These are phyloP conservation scores for Ophiothrix spiculata DNA, from an alignment of 35 echinoderm and acorn worm species.

Conservation along the genomic window DNA sequence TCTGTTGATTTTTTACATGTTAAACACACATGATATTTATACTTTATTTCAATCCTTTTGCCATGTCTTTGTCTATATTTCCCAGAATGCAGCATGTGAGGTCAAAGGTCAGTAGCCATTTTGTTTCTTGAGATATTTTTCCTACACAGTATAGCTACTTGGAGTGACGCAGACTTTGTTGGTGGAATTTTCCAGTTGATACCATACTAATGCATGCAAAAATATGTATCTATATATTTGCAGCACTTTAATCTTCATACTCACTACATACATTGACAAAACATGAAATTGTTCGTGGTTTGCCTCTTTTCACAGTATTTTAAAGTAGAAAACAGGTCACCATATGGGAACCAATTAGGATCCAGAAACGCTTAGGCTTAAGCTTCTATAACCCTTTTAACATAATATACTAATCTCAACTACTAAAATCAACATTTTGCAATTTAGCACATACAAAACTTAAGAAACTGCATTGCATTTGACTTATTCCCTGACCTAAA, in stretches of 20 bases:
- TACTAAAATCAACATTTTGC: too few relatives aligned
- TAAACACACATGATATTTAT: not conserved
- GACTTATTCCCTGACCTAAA: too few relatives aligned
- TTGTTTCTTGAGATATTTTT: slow-evolving; percentile 5
- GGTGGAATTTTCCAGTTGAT: slow-evolving; percentile 11
- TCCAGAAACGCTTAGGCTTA: not conserved
- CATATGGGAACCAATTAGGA: slow-evolving; percentile 11
- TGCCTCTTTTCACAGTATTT: not conserved
- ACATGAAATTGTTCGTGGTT: slow-evolving; percentile 6
- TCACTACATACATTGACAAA: slow-evolving; percentile 5
- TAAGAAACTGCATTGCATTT: too few relatives aligned
- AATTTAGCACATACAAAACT: too few relatives aligned
- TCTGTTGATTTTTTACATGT: slow-evolving; percentile 8
- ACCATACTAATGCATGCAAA: slow-evolving; percentile 14
- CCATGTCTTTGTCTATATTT: slow-evolving; percentile 16
- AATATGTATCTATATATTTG: slow-evolving; percentile 13
- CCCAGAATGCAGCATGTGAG: slow-evolving; percentile 14
- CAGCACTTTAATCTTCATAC: not conserved
- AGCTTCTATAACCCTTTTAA: not conserved
- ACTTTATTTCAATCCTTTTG: slow-evolving; percentile 16
- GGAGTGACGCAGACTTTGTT: slow-evolving; percentile 9
- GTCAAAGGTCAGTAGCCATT: slow-evolving; percentile 11
- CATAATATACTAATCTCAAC: too few relatives aligned
- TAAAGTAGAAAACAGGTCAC: not conserved
- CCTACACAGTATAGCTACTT: slow-evolving; percentile 3